A percentile compares a stretch with the other conserved stretches of the same genome.
phyloP scores from a whole-genome alignment of 2,888 invertebrate species.

The Drosophila incognita region DNA sequence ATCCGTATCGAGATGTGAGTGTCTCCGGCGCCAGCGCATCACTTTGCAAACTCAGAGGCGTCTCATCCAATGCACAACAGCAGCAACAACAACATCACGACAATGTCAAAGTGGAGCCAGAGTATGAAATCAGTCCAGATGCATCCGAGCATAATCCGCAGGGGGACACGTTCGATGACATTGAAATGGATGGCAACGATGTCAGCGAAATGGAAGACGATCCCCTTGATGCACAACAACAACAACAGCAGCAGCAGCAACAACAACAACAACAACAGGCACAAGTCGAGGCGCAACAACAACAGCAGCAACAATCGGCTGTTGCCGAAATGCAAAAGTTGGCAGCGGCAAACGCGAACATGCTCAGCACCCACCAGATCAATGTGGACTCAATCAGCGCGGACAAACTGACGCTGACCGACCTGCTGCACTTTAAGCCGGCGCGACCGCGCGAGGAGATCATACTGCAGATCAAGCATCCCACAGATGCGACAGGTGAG shows the following conservation, averaged over 20 bases:
- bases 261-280: constrained; percentile 58
- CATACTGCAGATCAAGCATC: constrained; percentile 83
- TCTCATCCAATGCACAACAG: constrained; percentile 38
- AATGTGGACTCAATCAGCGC: constrained; percentile 83
- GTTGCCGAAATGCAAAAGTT: constrained; percentile 69
- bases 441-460: constrained; percentile 83
- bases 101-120: constrained; percentile 81
- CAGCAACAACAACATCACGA: constrained; percentile 65
- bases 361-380: constrained; percentile 81
- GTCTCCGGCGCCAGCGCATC: constrained; percentile 29
- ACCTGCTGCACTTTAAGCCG: constrained; percentile 83
- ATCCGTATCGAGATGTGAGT: constrained; percentile 73
- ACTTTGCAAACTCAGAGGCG: constrained; percentile 33
- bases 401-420: constrained; percentile 83
- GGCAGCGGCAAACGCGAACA: constrained; percentile 63
- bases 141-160: constrained; percentile 79
- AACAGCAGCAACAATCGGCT: constrained; percentile 65
- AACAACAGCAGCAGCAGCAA: constrained; percentile 59
- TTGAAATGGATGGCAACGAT: constrained; percentile 78
- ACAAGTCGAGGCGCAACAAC: constrained; percentile 52
- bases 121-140: constrained; percentile 76
- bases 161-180: constrained; percentile 81
- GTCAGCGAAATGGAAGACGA: constrained; percentile 74
- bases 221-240: constrained; percentile 65
- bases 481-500: constrained; percentile 75